Evolutionary conservation across 2,113 vertebrate genomes (phyloP).

Genomic region (Mesembrinibis cayennensis): DNA sequence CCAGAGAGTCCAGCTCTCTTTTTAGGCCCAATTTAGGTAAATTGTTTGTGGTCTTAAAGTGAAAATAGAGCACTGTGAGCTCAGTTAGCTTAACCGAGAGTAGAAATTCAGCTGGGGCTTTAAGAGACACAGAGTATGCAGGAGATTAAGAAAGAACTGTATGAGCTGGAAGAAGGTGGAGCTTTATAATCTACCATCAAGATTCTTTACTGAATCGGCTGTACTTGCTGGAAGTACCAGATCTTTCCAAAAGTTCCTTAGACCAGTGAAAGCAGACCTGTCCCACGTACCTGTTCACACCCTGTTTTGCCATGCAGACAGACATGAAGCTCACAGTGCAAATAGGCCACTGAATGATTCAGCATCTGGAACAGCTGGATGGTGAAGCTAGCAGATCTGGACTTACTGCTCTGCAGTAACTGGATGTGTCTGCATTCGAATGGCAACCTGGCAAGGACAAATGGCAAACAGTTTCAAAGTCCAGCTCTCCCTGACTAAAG

Average conservation of each 20-base stretch:
- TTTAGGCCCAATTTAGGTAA: neutral
- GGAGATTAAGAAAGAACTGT: neutral
- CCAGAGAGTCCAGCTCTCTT: neutral
- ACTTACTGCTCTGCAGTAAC: constrained; percentile 56
- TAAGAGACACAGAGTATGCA: neutral
- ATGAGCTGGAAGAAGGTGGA: neutral
- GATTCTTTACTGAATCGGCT: neutral
- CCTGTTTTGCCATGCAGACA: constrained; percentile 63
- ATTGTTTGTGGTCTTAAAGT: neutral
- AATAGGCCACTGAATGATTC: constrained; percentile 76
- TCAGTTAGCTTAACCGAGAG: neutral
- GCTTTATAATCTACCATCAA: neutral
- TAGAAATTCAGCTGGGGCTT: neutral
- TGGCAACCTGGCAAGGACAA: constrained; percentile 41
- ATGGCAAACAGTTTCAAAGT: neutral
- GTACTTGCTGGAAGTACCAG: neutral
- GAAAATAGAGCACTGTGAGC: neutral
- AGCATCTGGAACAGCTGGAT: constrained; percentile 85
- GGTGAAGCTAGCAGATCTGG: constrained; percentile 72
- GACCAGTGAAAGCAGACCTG: fast-evolving
- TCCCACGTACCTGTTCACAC: constrained; percentile 68
- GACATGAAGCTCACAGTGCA: constrained; percentile 77
- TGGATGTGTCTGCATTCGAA: constrained; percentile 66
- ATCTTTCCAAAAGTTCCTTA: neutral
- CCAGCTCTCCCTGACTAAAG: neutral